These are phyloP conservation scores for Apostichopus californicus DNA, from an alignment of 35 echinoderm and acorn worm genomes.

Conservation along the genomic window DNA sequence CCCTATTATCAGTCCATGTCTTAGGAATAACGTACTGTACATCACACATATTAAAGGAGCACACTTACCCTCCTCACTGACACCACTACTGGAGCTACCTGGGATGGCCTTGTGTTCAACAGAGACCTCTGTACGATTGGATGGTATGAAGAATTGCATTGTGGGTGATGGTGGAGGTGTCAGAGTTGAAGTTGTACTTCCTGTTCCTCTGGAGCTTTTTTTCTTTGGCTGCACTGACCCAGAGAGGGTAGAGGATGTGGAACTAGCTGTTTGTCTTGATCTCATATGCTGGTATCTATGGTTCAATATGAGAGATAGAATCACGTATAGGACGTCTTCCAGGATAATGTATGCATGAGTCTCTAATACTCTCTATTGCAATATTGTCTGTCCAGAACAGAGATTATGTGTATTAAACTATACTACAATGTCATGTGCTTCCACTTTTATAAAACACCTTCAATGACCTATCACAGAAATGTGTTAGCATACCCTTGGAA, in stretches of 20 bases:
- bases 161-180: slow-evolving; percentile 79
- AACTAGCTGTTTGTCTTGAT: slow-evolving; percentile 27
- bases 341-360: not conserved
- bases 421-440: too few species aligned
- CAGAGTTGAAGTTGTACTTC: slow-evolving; percentile 80
- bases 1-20: too few species aligned
- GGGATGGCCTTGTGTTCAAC: not conserved
- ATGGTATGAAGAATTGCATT: slow-evolving; percentile 44
- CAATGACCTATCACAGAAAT: too few species aligned
- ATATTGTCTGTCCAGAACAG: too few species aligned
- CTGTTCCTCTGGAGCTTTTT: slow-evolving; percentile 60
- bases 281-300: not conserved
- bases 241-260: slow-evolving; percentile 70
- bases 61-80: slow-evolving; percentile 94
- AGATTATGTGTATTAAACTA: too few species aligned
- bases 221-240: slow-evolving; percentile 61
- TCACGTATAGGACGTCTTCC: not conserved
- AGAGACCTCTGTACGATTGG: not conserved
- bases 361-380: too few species aligned
- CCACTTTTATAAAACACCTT: too few species aligned
- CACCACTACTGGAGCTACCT: slow-evolving; percentile 73
- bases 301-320: not conserved
- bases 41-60: too few species aligned
- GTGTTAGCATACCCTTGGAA: too few species aligned
- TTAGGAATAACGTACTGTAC: too few species aligned